These are phyloP conservation scores for Panagrolaimus sp. DNA, from an alignment of 1,140 invertebrate genomes.

Conservation along the genomic window DNA sequence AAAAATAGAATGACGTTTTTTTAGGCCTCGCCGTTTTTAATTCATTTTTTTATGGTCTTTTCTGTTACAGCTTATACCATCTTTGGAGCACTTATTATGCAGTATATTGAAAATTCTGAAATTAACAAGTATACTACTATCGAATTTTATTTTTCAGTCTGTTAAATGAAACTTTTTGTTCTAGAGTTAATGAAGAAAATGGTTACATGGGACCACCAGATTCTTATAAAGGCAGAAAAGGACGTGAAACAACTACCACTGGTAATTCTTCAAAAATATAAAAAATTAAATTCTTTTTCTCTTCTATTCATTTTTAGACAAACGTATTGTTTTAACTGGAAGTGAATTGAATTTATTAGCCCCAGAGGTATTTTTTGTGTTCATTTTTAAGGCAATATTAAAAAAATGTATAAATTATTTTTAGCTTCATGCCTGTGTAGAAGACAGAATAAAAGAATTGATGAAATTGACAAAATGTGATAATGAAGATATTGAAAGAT, in stretches of 20 bases:
- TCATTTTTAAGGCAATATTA: neutral
- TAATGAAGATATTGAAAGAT: constrained; percentile 15
- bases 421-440: constrained; percentile 24
- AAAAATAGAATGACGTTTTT: constrained; percentile 6
- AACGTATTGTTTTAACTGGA: neutral
- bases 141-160: neutral
- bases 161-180: neutral
- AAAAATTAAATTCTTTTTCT: no score
- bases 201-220: constrained; percentile 4
- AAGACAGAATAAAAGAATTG: constrained; percentile 20
- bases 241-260: neutral
- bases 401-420: no score
- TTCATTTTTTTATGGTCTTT: constrained; percentile 35
- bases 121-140: constrained; percentile 26
- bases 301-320: neutral
- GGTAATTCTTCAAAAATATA: no score
- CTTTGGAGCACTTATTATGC: constrained; percentile 35
- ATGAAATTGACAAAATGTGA: constrained; percentile 15
- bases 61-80: constrained; percentile 32
- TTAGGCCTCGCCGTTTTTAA: constrained; percentile 32
- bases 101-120: constrained; percentile 23
- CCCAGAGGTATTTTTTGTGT: neutral
- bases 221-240: neutral
- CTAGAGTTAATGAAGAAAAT: constrained; percentile 24
- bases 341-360: constrained; percentile 8